Base-by-base conservation (phyloP, 2,113 vertebrate species). In the Scalopus aquaticus region DNA sequence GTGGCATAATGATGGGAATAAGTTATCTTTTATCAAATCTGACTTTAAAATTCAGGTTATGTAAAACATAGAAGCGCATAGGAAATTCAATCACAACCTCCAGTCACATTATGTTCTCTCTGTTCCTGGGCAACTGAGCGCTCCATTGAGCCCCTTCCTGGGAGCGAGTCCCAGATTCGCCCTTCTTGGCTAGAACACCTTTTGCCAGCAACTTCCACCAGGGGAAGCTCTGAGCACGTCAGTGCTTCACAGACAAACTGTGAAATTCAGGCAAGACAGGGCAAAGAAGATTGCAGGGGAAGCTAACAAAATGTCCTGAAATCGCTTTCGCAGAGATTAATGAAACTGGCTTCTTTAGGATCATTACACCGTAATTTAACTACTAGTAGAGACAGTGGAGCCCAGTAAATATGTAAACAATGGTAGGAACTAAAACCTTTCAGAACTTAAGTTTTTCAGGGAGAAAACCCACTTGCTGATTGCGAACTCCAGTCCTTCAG, bases 141-240 rank as follows among this genome's bases (percentile, higher is more conserved):
- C 89, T 97, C 96, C 58, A 70, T 94, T 76, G 95, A 97, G 93
- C 90, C 91, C 70, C 17, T 76, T 97, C 97, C 88, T 85, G 96
- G 95, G 97, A 98, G 97, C 95, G 91, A 90, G 96, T 97, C 96
- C 96, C 97, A 95, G 95, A 96, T 97, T 86, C 82, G 26, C 92
- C 97, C 79, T 98, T 90, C 91, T 97, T 95, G 96, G 96, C 90
- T 97, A 74, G 73, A 86, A 44, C 90, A 98, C 94, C 96, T 98
- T 98, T 98, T 98, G 92, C 98, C 96, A 91, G 90, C 91, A 98
- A 96, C 95, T 97, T 98, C 98, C 98, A 98, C 98, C 97, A 98
- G 98, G 98, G 98, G 98, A 98, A 98, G 98, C 98, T 98, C 98
- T 98, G 98, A 97, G 97, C 98, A 98, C 98, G 76, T 92, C 95